A percentile compares a stretch with the other conserved stretches of the same genome.
Evolutionary conservation across 2,888 invertebrate genomes (phyloP).

Genomic region (Pherbina coryleti): DNA sequence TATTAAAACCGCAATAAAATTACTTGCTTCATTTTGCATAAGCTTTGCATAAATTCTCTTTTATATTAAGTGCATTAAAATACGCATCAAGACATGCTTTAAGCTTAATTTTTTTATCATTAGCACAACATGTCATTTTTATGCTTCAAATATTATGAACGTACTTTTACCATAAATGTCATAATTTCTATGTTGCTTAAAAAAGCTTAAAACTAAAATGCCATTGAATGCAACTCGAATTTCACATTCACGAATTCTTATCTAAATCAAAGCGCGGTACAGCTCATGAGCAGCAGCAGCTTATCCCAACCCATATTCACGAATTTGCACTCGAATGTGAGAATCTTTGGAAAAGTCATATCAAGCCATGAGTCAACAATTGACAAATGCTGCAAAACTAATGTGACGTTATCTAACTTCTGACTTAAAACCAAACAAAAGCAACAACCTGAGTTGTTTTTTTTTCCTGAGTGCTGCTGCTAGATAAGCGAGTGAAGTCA

Average conservation of each 20-base stretch:
- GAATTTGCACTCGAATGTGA: constrained; percentile 25
- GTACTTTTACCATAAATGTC: too few species aligned
- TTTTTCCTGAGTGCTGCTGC: background rate
- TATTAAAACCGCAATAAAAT: too few species aligned
- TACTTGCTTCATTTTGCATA: too few species aligned
- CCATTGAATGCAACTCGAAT: background rate
- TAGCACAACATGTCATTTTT: too few species aligned
- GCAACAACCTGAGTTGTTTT: background rate
- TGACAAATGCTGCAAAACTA: constrained; percentile 29
- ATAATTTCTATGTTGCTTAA: too few species aligned
- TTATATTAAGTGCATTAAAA: too few species aligned
- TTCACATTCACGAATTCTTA: background rate
- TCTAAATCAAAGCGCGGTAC: background rate
- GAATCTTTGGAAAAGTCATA: constrained; percentile 21
- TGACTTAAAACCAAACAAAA: background rate
- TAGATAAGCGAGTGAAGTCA: background rate
- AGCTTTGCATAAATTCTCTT: too few species aligned
- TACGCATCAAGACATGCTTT: too few species aligned
- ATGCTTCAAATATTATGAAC: too few species aligned
- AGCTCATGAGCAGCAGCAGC: background rate
- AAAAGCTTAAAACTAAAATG: too few species aligned
- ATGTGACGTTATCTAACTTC: constrained; percentile 27
- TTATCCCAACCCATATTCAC: constrained; percentile 21
- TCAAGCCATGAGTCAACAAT: constrained; percentile 22
- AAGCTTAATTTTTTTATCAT: too few species aligned